A percentile compares a stretch with the other conserved stretches of the same genome.
Evolutionary conservation across 2,797 vertebrate species (phyloP).

Genomic region (Macrochelys suwanniensis): DNA sequence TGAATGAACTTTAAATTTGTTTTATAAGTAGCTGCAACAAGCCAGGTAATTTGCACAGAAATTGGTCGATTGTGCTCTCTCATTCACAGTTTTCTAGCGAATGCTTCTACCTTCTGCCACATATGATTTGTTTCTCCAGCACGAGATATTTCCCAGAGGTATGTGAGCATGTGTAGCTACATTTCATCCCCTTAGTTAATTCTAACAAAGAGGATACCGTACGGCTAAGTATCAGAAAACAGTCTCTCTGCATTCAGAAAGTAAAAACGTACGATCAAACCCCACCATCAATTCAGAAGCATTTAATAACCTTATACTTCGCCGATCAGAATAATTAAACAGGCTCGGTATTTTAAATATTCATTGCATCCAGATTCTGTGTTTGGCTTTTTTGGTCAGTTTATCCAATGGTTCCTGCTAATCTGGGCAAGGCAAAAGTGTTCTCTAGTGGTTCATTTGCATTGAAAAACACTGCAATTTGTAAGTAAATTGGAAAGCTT

Average conservation of each 20-base stretch:
- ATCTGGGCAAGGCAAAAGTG: slow-evolving; percentile 73
- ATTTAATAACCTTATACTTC: slow-evolving; percentile 72
- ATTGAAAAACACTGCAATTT: slow-evolving; percentile 81
- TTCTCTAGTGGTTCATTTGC: slow-evolving; percentile 78
- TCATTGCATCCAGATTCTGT: slow-evolving; percentile 60
- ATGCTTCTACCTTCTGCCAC: not conserved
- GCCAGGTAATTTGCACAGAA: not conserved
- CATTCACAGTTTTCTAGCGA: not conserved
- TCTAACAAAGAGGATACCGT: not conserved
- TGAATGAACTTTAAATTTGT: not conserved
- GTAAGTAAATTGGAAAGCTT: slow-evolving; percentile 80
- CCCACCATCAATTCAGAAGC: slow-evolving; percentile 59
- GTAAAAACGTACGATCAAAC: slow-evolving; percentile 16
- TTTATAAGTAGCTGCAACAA: not conserved
- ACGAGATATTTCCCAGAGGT: slow-evolving; percentile 32
- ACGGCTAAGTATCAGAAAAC: slow-evolving; percentile 9
- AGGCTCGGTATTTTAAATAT: slow-evolving; percentile 75
- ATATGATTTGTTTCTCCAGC: slow-evolving; percentile 15
- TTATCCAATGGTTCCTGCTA: slow-evolving; percentile 72
- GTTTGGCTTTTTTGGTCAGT: slow-evolving; percentile 78
- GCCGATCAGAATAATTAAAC: slow-evolving; percentile 82
- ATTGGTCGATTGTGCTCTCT: not conserved
- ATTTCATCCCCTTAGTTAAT: slow-evolving; percentile 28
- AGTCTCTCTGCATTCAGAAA: slow-evolving; percentile 27
- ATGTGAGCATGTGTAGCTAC: not conserved